These are phyloP conservation scores for Pachycephala philippinensis DNA, from an alignment of 2,113 vertebrate genomes.

Conservation along the genomic window DNA sequence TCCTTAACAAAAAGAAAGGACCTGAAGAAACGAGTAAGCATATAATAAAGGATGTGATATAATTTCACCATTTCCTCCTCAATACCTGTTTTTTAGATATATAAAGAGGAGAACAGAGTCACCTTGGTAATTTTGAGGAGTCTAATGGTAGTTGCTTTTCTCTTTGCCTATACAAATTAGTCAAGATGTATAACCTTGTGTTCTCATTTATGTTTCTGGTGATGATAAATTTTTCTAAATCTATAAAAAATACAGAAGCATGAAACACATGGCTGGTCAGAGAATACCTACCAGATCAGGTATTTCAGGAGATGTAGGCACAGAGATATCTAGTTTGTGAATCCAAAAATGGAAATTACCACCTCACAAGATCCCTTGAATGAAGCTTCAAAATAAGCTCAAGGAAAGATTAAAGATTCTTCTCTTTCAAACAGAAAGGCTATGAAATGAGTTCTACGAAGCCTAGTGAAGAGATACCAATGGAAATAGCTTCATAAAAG, in stretches of 20 bases:
- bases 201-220: background rate
- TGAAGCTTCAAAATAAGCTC: background rate
- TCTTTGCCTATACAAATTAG: background rate
- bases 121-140: background rate
- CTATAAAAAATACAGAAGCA: background rate
- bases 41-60: background rate
- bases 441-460: background rate
- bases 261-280: rapidly evolving
- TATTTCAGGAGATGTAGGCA: background rate
- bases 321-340: background rate
- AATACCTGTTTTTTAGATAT: background rate
- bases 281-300: background rate
- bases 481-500: background rate
- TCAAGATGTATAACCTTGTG: background rate
- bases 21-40: background rate
- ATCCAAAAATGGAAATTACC: background rate
- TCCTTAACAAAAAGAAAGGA: background rate
- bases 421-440: background rate
- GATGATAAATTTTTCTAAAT: background rate
- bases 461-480: background rate
- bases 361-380: background rate
- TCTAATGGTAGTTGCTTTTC: background rate
- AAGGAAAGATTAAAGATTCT: background rate
- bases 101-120: background rate
- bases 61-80: background rate